Base-by-base conservation (phyloP, 2,888 invertebrate genomes). In the Meteorus cinctellus region DNA sequence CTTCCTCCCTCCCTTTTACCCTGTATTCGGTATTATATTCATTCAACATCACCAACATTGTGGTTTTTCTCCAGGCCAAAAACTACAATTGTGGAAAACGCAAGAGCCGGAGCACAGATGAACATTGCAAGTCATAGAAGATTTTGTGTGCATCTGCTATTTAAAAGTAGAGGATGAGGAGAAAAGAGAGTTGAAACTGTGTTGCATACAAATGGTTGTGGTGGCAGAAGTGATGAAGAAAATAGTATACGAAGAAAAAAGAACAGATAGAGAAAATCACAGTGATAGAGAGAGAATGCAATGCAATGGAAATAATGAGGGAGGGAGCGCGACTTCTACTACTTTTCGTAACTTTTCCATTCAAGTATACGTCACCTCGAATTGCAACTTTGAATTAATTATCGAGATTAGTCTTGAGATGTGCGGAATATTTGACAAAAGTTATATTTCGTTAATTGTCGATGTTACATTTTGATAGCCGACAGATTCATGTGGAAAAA, bases 11-110 rank as follows among this genome's bases (percentile, higher is more conserved):
- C 8, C 12, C 41, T 41, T 19, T 6, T 19, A 24, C 55, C 8
- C 6, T 55, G n/a, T 55, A 55, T 8, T 83, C 82, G 81, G 84
- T 84, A 86, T 86, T 85, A 84, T 84, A 84, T 81, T 82, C 82
- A 81, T 82, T 79, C 83, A 70, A 80, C 82, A 81, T 83, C 81
- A 83, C 84, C 82, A 83, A 82, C 85, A 84, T 83, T 82, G 82
- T 81, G 82, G 84, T 84, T 81, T 82, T 78, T 77, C 73, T 66
- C 59, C 55, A 59, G 65, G 62, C 55, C 60, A 76, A 73, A 78
- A 78, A 75, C 67, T 76, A 74, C 79, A 79, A 78, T 80, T 73
- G 74, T 72, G 48, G 29, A 51, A 27, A 27, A 51, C 16, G 19
- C 8, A 8, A 31, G 63, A 51, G 45, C 36, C 24, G 51, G 63